Conservation (phyloP, 2,888 invertebrate genomes). For the Cetonia aurata region DNA sequence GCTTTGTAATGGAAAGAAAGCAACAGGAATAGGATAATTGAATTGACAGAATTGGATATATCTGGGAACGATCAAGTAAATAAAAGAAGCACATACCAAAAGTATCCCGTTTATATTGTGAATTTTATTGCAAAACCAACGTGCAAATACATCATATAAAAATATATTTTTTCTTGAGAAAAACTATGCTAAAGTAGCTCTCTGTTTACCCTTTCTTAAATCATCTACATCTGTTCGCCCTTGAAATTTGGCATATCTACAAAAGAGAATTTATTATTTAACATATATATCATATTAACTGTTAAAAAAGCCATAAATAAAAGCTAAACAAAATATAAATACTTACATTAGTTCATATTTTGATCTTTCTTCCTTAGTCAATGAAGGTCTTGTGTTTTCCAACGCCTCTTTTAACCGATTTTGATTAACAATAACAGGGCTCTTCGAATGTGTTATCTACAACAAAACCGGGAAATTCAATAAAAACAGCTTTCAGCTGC, state of each 20-base stretch:
- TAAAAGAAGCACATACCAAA: constrained; percentile 46
- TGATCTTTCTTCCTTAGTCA: constrained; percentile 75
- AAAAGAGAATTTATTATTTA: constrained; percentile 48
- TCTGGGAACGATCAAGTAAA: constrained; percentile 47
- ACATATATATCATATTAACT: no score
- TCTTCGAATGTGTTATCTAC: constrained; percentile 6
- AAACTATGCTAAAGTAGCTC: constrained; percentile 61
- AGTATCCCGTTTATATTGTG: constrained; percentile 37
- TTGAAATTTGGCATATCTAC: constrained; percentile 64
- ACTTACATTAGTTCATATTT: constrained; percentile 86
- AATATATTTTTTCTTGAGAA: constrained; percentile 1
- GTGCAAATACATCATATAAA: not conserved
- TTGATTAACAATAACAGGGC: constrained; percentile 66
- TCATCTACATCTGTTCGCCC: constrained; percentile 56
- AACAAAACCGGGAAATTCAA: constrained; percentile 13
- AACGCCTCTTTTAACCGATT: constrained; percentile 77
- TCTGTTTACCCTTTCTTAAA: constrained; percentile 57
- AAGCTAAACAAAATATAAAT: constrained; percentile 22
- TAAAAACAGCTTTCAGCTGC: not conserved
- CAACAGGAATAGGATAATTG: constrained; percentile 53
- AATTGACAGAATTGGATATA: constrained; percentile 51
- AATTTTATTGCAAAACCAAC: constrained; percentile 33
- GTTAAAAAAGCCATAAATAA: constrained; percentile 51
- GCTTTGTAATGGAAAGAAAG: constrained; percentile 56
- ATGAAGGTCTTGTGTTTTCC: constrained; percentile 81